phyloP scores from a whole-genome alignment of 1,140 invertebrate genomes.

The Sarcophaga peregrina region DNA sequence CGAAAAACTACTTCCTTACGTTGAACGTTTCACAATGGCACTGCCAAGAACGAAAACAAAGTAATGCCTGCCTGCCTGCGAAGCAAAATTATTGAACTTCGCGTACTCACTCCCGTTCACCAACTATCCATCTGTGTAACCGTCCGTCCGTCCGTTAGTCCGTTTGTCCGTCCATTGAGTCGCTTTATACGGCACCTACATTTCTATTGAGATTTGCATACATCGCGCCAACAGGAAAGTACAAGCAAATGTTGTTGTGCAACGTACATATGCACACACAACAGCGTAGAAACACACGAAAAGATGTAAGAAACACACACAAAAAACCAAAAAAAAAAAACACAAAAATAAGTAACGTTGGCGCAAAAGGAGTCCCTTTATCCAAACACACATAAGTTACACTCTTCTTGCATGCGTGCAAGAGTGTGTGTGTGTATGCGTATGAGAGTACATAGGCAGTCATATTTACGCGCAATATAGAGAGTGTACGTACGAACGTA shows the following conservation, averaged over 20 bases:
- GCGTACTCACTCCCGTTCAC: background rate
- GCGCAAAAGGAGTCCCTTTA: background rate
- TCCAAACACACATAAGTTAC: background rate
- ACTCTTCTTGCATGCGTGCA: background rate
- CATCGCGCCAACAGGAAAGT: slow-evolving; percentile 5
- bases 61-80: background rate
- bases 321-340: background rate
- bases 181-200: background rate
- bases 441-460: background rate
- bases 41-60: slow-evolving; percentile 12
- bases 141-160: background rate
- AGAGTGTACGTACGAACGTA: background rate
- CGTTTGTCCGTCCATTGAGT: background rate
- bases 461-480: background rate
- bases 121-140: too few relatives aligned
- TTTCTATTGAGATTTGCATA: slow-evolving; percentile 6
- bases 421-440: background rate
- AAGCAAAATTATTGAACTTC: slow-evolving; percentile 24
- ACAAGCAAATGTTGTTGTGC: background rate
- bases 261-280: background rate
- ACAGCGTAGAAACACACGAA: too few relatives aligned
- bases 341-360: background rate
- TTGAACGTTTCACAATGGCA: background rate
- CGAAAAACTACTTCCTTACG: slow-evolving; percentile 30
- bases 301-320: background rate